Percentiles rank a stretch among this genome's conserved stretches.
Conservation (phyloP, 2,888 invertebrate genomes). For the Andrena bicolor region DNA sequence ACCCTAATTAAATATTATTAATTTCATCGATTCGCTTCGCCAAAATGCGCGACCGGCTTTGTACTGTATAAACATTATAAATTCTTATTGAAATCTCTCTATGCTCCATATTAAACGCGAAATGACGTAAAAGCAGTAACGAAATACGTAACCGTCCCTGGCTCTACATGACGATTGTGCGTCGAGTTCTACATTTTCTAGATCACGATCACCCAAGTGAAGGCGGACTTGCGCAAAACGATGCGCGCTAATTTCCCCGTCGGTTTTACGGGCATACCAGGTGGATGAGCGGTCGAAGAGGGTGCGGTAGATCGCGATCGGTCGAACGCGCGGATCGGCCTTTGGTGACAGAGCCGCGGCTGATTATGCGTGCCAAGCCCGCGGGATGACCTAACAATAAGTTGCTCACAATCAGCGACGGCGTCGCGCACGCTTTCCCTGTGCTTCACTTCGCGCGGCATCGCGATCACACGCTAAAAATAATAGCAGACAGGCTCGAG, state of each 20-base stretch:
- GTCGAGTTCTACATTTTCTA: slow-evolving; percentile 5
- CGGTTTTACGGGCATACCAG: slow-evolving; percentile 69
- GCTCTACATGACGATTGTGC: too few relatives aligned
- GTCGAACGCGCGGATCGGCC: slow-evolving; percentile 53
- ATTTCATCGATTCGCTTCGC: too few relatives aligned
- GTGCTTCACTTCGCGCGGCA: slow-evolving; percentile 46
- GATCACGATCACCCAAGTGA: slow-evolving; percentile 16
- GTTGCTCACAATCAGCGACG: slow-evolving; percentile 39
- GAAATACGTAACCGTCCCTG: too few relatives aligned
- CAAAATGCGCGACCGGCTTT: too few relatives aligned
- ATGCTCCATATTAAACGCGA: too few relatives aligned
- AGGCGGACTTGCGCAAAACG: slow-evolving; percentile 5
- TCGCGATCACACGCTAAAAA: slow-evolving; percentile 74
- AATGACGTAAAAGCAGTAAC: too few relatives aligned
- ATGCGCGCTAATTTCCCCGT: slow-evolving; percentile 17
- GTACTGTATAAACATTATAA: too few relatives aligned
- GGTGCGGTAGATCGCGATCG: slow-evolving; percentile 75
- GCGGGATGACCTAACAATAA: slow-evolving; percentile 74
- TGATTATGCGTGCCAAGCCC: slow-evolving; percentile 79
- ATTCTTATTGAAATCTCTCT: too few relatives aligned
- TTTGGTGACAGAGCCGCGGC: slow-evolving; percentile 73
- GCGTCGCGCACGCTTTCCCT: slow-evolving; percentile 54
- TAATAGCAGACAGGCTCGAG: slow-evolving; percentile 69
- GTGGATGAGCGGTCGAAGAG: slow-evolving; percentile 69
- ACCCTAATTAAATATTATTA: too few relatives aligned